Conservation (phyloP, 1,140 invertebrate species). For the Tetragonula clypearis region DNA sequence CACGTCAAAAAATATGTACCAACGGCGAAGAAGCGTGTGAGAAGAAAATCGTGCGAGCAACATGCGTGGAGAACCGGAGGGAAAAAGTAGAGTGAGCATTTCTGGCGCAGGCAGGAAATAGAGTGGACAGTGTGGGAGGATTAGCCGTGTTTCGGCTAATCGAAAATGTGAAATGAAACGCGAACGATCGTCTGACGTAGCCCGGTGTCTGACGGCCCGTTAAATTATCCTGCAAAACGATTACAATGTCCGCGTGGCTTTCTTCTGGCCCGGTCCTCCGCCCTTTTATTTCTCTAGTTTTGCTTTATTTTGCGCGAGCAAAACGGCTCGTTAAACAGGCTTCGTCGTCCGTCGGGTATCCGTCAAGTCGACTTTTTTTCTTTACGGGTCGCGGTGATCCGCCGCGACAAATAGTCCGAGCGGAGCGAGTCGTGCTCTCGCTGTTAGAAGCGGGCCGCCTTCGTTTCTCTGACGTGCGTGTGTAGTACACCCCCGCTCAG, state of each 20-base stretch:
- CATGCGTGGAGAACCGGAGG: background rate
- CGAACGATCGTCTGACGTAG: conserved; percentile 24
- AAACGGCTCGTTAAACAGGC: conserved; percentile 42
- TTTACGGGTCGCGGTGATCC: conserved; percentile 8
- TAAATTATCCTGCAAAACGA: conserved; percentile 64
- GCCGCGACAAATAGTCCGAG: conserved; percentile 38
- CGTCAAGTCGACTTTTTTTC: conserved; percentile 15
- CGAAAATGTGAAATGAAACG: conserved; percentile 64
- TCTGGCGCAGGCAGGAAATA: conserved; percentile 30
- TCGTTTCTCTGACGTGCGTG: background rate
- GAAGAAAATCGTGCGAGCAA: background rate
- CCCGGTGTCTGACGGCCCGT: conserved; percentile 51
- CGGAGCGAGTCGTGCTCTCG: conserved; percentile 13
- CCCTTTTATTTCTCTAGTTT: background rate
- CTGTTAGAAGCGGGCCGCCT: conserved; percentile 2
- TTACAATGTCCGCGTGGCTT: conserved; percentile 45
- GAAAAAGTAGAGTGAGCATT: background rate
- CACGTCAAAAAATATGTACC: background rate
- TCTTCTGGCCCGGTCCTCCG: conserved; percentile 9
- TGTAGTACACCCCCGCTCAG: no score
- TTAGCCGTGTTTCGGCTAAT: conserved; percentile 61
- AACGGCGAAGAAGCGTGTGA: background rate
- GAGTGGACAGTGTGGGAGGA: conserved; percentile 28
- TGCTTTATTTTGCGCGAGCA: background rate
- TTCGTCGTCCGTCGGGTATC: conserved; percentile 13